These are phyloP conservation scores for Pipra filicauda DNA, from an alignment of 2,113 vertebrate genomes.

Conservation along the genomic window DNA sequence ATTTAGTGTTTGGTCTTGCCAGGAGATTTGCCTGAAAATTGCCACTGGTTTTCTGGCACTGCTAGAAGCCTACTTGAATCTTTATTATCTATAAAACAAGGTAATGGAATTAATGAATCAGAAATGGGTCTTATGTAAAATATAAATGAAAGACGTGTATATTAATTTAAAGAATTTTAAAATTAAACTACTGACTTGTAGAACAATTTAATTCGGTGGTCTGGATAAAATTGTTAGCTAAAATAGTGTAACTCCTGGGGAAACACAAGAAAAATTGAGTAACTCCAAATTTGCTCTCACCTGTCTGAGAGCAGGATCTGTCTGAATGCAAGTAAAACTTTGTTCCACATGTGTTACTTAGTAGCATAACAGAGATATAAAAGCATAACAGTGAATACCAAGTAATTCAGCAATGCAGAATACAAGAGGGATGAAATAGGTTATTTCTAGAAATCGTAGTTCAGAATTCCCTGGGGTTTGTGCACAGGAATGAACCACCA, in stretches of 20 bases:
- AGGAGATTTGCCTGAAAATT: not conserved
- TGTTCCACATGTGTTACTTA: not conserved
- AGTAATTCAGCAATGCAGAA: not conserved
- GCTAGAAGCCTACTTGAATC: not conserved
- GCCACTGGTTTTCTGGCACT: not conserved
- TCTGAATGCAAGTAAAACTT: not conserved
- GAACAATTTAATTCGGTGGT: not conserved
- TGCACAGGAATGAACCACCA: not conserved
- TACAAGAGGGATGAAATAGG: not conserved
- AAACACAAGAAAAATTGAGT: not conserved
- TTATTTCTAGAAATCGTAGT: not conserved
- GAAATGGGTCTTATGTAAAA: not conserved
- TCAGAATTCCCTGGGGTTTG: not conserved
- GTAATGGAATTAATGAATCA: not conserved
- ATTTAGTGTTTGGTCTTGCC: not conserved
- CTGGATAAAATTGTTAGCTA: not conserved
- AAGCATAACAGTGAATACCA: not conserved
- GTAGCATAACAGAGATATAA: not conserved
- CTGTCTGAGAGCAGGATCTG: not conserved
- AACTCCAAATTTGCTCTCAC: not conserved
- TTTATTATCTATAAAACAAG: not conserved
- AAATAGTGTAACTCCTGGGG: not conserved
- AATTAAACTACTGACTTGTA: not conserved
- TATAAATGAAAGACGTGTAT: not conserved
- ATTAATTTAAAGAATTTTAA: conserved; percentile 7